A percentile compares a stretch with the other conserved stretches of the same genome.
Conservation (phyloP, 92 coral and sea anemone species). For the Porites evermanni region DNA sequence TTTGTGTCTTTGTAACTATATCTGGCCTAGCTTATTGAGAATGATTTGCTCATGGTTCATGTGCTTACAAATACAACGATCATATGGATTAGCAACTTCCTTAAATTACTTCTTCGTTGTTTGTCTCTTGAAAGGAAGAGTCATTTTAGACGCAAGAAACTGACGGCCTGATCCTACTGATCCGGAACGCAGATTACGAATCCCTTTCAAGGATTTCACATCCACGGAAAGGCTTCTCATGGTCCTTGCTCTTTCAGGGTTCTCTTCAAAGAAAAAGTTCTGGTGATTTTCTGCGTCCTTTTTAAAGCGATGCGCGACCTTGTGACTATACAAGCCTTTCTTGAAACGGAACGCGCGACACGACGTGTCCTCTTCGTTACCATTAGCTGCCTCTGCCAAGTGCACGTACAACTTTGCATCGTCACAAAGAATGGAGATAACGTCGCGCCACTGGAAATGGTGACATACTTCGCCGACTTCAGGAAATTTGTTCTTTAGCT, state of each 20-base stretch:
- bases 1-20: too few relatives aligned
- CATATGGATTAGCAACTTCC: too few relatives aligned
- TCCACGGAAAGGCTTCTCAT: constrained; percentile 39
- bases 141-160: neutral
- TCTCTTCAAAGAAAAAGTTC: constrained; percentile 52
- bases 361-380: neutral
- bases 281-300: constrained; percentile 78
- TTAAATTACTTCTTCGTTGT: neutral
- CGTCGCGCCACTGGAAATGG: constrained; percentile 74
- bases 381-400: constrained; percentile 22
- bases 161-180: neutral
- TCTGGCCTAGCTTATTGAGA: too few relatives aligned
- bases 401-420: constrained; percentile 73
- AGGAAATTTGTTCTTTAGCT: constrained; percentile 57
- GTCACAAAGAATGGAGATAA: constrained; percentile 71
- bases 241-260: constrained; percentile 29
- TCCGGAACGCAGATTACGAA: constrained; percentile 15
- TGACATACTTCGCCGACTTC: constrained; percentile 79
- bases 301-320: constrained; percentile 77
- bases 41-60: too few relatives aligned
- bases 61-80: too few relatives aligned
- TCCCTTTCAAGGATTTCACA: constrained; percentile 18
- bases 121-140: constrained; percentile 23
- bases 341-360: constrained; percentile 59
- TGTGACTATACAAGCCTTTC: constrained; percentile 78